Base-by-base conservation (phyloP, 1,140 invertebrate genomes). In the Kradibia gibbosae region DNA sequence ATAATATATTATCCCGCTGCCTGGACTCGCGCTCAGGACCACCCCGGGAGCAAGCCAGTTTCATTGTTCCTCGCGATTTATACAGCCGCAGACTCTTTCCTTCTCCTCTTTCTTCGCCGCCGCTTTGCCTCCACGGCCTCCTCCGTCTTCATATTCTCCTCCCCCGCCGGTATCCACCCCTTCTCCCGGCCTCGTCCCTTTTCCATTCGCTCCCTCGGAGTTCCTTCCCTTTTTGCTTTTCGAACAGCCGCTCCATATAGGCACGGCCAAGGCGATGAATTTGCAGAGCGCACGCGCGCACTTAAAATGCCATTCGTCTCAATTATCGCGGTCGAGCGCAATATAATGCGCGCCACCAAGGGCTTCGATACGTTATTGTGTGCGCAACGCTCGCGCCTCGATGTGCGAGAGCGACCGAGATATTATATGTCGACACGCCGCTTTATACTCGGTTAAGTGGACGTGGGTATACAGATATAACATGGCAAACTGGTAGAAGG, bases 261-360 rank as follows among this genome's bases (percentile, higher is more conserved):
- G 31, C 3, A 36, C 10, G 17, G 55, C 22, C 1, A 20, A 67
- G 60, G 62, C 62, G 78, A 73, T 80, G 78, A 74, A 75, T 77
- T 77, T 75, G 67, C 73, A 53, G 31, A 45, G 71, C 48, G 15
- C 71, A 45, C 71, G 72, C 72, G 75, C 74, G 74, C 80, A 81
- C 81, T 82, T 82, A 82, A 82, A 73, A 78, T 82, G 67, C 81
- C 75, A 82, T 82, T 82, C 75, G 81, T 82, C 81, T 82, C 81
- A 82, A 82, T 82, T 82, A 82, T 73, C 81, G 80, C 74, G 36
- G 50, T 53, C 36, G 62, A 67, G 36, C 34, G 34, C 34, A 67
- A 67, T 67, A 67, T 67, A 39, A 67, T 67, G 62, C 34, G 62
- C 20, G 28, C 62, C 62, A 67, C 34, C 62, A 76, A 48, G 74